Percentiles rank a stretch among this genome's conserved stretches.
Evolutionary conservation across 2,888 invertebrate species (phyloP).

Genomic region (Theretra japonica): DNA sequence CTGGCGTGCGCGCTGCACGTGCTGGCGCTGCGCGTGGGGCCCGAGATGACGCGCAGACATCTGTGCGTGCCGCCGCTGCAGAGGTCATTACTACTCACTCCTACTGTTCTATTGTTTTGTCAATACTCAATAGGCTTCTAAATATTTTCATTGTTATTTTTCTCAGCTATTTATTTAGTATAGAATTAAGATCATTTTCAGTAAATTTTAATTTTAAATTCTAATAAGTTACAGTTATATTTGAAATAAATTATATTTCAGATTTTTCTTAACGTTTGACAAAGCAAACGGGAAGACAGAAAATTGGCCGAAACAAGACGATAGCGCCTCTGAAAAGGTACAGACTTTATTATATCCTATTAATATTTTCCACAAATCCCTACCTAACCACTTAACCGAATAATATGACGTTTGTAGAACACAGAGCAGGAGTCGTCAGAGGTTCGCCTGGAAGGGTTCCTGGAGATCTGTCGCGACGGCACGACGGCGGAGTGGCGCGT

Average conservation of each 20-base stretch:
- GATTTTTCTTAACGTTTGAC: conserved; percentile 93
- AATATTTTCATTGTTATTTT: no score
- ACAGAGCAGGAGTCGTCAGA: conserved; percentile 57
- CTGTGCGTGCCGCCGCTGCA: conserved; percentile 87
- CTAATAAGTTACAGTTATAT: no score
- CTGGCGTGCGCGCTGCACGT: conserved; percentile 92
- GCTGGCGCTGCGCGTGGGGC: conserved; percentile 90
- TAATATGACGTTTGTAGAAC: conserved; percentile 42
- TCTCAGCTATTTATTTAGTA: no score
- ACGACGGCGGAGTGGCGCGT: conserved; percentile 86
- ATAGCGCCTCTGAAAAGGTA: conserved; percentile 72
- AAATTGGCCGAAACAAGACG: conserved; percentile 79
- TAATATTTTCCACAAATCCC: background rate
- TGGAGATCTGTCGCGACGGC: conserved; percentile 86
- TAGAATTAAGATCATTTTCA: no score
- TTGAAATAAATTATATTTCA: conserved; percentile 71
- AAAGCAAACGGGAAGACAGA: conserved; percentile 86
- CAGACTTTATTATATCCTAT: background rate
- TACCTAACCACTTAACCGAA: no score
- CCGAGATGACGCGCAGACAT: conserved; percentile 90
- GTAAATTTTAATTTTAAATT: no score
- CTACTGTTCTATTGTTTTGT: no score
- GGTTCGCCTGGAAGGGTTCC: conserved; percentile 65
- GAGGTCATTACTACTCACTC: conserved; percentile 42
- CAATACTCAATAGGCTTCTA: no score